Base-by-base conservation (phyloP, 2,113 vertebrate species). In the Telmatochromis brichardi region DNA sequence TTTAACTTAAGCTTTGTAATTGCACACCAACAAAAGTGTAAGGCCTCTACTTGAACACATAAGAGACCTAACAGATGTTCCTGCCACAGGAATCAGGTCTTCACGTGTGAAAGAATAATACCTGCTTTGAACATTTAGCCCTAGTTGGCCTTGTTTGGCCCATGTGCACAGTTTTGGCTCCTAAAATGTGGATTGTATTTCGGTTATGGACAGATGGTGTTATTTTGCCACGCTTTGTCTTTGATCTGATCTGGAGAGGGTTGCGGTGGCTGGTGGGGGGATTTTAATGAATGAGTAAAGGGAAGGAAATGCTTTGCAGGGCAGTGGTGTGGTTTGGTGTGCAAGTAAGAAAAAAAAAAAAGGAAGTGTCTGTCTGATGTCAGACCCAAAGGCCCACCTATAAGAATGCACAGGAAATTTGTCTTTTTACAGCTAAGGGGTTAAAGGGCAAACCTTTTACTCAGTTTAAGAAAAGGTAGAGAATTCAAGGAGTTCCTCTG, bases 231-330 rank as follows among this genome's bases (percentile, higher is more conserved):
- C 92, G 92, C 90, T 94, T 94, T 94, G 94, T 92, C 93, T 92
- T 92, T 91, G 90, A 95, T 89, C 92, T 80, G 87, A 93, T 90
- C 91, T 92, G 86, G 86, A 89, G 87, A 90, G 91, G 88, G 84
- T 91, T 83, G 83, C 85, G 88, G 71, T 92, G 89, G 94, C 94
- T 90, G 84, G 21, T 15, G 87, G 35, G 96, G 95, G 90, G 95
- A 91, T 95, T 96, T 96, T 93, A 95, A 93, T 95, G 94, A 96
- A 91, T 96, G 95, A 96, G 93, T 94, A 95, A 92, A 87, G 87
- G 96, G 95, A 96, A 97, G 95, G 96, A 97, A 97, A 96, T 96
- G 94, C 95, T 93, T 96, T 90, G 94, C 88, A 89, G 87, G 82
- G 92, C 90, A 93, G 88, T 86, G 88, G 73, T n/a, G 42, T 85